Percentiles rank a stretch among this genome's conserved stretches.
These are phyloP conservation scores for Cyanoderma ruficeps DNA, from an alignment of 2,113 vertebrate genomes.

Conservation along the genomic window DNA sequence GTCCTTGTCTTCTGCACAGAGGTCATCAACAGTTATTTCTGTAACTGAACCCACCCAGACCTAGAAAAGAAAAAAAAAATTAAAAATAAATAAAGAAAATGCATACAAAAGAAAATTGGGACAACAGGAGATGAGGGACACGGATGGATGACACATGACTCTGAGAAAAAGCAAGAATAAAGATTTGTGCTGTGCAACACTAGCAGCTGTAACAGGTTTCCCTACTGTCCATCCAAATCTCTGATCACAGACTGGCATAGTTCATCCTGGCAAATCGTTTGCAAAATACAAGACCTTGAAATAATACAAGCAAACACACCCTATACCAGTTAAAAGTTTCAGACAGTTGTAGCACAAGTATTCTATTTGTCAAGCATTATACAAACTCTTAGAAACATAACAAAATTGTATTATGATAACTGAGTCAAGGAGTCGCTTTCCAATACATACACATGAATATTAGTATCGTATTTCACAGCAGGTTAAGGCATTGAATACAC, in stretches of 20 bases:
- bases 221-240: background rate
- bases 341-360: background rate
- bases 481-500: background rate
- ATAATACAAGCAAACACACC: background rate
- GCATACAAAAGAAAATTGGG: background rate
- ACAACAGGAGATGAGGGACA: rapidly evolving
- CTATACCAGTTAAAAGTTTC: background rate
- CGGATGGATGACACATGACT: background rate
- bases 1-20: conserved; percentile 83
- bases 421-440: conserved; percentile 12
- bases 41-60: conserved; percentile 88
- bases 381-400: background rate
- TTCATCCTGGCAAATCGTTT: background rate
- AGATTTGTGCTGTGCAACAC: background rate
- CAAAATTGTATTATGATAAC: conserved; percentile 17
- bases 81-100: background rate
- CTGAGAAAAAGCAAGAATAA: background rate
- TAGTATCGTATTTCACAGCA: background rate
- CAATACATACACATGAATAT: conserved; percentile 12
- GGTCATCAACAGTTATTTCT: conserved; percentile 79
- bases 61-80: conserved; percentile 64
- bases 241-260: background rate
- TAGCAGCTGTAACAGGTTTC: background rate
- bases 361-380: background rate
- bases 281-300: background rate